Conservation (phyloP, 2,888 invertebrate genomes). For the Argynnis bischoffii region DNA sequence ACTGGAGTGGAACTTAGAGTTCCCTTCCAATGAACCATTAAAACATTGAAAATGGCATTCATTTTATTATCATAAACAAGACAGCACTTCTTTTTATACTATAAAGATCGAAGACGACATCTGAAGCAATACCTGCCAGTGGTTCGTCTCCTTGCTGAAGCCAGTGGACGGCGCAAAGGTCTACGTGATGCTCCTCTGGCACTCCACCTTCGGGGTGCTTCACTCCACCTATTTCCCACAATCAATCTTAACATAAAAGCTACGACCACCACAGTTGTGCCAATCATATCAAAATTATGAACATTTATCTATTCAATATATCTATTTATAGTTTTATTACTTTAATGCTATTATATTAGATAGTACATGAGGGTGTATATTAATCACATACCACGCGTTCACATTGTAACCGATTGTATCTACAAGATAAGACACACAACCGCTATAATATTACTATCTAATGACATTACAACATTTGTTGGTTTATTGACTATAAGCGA, state of each 20-base stretch:
- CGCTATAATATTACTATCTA: conserved; percentile 24
- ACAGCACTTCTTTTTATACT: no score
- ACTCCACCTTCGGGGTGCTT: conserved; percentile 76
- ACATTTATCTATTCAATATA: neutral
- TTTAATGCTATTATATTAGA: neutral
- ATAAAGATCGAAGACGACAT: neutral
- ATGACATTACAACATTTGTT: conserved; percentile 17
- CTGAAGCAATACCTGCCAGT: conserved; percentile 81
- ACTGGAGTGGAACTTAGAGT: no score
- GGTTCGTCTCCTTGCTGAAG: conserved; percentile 82
- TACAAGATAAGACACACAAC: conserved; percentile 33
- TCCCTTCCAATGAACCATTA: no score
- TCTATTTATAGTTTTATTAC: neutral
- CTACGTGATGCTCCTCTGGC: conserved; percentile 73
- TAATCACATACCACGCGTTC: conserved; percentile 29
- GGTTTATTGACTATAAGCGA: conserved; percentile 11
- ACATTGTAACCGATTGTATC: conserved; percentile 32
- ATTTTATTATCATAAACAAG: no score
- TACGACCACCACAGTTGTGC: conserved; percentile 42
- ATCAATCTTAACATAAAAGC: conserved; percentile 47
- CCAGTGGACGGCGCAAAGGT: conserved; percentile 79
- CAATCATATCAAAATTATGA: neutral
- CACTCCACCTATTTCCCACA: conserved; percentile 69
- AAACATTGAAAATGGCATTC: no score
- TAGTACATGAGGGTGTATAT: conserved; percentile 11